Conservation (phyloP, 2,113 vertebrate genomes). For the Pelvicachromis taeniatus region DNA sequence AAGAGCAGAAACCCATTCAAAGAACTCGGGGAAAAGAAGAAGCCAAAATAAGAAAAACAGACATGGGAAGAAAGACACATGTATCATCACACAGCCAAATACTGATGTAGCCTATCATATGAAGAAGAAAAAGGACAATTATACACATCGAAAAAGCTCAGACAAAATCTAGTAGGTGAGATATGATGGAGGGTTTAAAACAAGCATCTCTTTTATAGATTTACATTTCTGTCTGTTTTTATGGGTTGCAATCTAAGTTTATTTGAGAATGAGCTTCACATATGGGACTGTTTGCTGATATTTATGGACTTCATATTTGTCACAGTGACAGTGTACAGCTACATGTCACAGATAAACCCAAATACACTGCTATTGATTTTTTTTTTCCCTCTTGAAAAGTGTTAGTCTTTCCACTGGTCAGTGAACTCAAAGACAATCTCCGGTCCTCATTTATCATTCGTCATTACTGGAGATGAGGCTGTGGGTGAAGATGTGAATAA, state of each 20-base stretch:
- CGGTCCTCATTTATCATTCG: background rate
- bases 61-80: background rate
- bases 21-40: background rate
- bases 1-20: background rate
- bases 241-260: background rate
- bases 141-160: background rate
- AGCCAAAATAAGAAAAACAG: background rate
- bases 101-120: background rate
- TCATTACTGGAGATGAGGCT: slow-evolving; percentile 2
- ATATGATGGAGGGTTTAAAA: background rate
- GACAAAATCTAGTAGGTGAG: background rate
- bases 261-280: background rate
- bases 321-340: background rate
- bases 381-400: background rate
- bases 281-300: background rate
- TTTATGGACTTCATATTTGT: background rate
- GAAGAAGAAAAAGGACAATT: background rate
- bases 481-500: background rate
- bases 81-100: background rate
- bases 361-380: background rate
- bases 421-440: background rate
- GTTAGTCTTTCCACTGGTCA: background rate
- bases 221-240: background rate
- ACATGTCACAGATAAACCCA: background rate
- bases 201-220: background rate